phyloP scores from a whole-genome alignment of 2,888 invertebrate species.

The Temnothorax ravouxi region DNA sequence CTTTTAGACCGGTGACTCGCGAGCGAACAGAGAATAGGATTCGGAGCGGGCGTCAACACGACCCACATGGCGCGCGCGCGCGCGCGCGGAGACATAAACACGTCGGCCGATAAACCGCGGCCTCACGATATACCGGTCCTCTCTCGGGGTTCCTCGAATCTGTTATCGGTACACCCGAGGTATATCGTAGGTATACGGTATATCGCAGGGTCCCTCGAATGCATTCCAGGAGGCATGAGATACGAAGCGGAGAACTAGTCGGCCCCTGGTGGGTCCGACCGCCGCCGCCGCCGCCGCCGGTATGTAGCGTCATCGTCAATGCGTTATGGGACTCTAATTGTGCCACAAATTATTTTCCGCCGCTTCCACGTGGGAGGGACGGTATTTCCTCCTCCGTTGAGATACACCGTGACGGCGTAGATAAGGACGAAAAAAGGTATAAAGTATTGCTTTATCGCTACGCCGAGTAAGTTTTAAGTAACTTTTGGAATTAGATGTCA shows the following conservation, averaged over 20 bases:
- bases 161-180: constrained; percentile 67
- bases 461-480: constrained; percentile 31
- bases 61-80: constrained; percentile 35
- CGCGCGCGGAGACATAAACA: constrained; percentile 61
- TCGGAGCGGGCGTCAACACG: constrained; percentile 13
- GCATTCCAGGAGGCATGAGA: constrained; percentile 64
- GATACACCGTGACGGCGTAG: constrained; percentile 17
- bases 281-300: background rate
- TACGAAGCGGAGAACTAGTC: constrained; percentile 56
- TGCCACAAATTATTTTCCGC: constrained; percentile 63
- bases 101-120: constrained; percentile 63
- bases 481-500: constrained; percentile 29
- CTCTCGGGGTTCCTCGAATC: constrained; percentile 58
- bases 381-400: constrained; percentile 2
- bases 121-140: constrained; percentile 60
- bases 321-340: constrained; percentile 64
- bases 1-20: constrained; percentile 48
- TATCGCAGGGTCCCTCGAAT: constrained; percentile 48
- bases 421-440: background rate
- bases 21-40: constrained; percentile 43
- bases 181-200: constrained; percentile 38
- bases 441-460: constrained; percentile 25
- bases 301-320: constrained; percentile 49
- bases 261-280: constrained; percentile 10
- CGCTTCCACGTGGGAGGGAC: constrained; percentile 48